Evolutionary conservation across 92 coral and sea anemone species (phyloP).

Genomic region (Actinostola sp.): DNA sequence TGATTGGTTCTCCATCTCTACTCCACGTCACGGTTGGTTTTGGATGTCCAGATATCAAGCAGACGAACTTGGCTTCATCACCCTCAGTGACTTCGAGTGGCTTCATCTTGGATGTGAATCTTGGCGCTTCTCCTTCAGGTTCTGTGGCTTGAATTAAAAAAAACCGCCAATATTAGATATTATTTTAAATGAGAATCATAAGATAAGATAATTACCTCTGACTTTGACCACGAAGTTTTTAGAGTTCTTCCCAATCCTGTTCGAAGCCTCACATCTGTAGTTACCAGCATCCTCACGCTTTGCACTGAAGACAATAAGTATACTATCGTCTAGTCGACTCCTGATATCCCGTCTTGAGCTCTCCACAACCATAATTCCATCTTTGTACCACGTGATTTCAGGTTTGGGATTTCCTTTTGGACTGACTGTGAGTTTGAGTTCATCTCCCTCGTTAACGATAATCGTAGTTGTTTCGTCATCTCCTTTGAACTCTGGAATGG

Average conservation of each 20-base stretch:
- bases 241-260: constrained; percentile 66
- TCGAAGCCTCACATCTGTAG: constrained; percentile 92
- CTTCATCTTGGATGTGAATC: constrained; percentile 71
- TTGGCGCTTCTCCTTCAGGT: constrained; percentile 73
- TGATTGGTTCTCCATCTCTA: constrained; percentile 66
- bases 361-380: constrained; percentile 64
- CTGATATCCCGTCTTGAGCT: constrained; percentile 65
- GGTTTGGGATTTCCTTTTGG: constrained; percentile 90
- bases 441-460: constrained; percentile 74
- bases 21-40: constrained; percentile 76
- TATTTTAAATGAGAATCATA: neutral
- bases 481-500: constrained; percentile 67
- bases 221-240: constrained; percentile 74
- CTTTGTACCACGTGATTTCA: constrained; percentile 89
- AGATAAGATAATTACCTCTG: constrained; percentile 59
- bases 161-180: neutral
- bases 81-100: constrained; percentile 80
- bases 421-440: constrained; percentile 61
- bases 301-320: constrained; percentile 65
- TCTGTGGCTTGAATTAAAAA: constrained; percentile 44
- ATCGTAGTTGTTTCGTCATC: constrained; percentile 62
- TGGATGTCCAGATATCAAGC: constrained; percentile 79
- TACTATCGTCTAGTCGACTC: constrained; percentile 64
- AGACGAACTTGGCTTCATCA: constrained; percentile 73
- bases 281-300: constrained; percentile 79